Evolutionary conservation across 2,113 vertebrate species (phyloP).

Genomic region (Scytalopus superciliaris): DNA sequence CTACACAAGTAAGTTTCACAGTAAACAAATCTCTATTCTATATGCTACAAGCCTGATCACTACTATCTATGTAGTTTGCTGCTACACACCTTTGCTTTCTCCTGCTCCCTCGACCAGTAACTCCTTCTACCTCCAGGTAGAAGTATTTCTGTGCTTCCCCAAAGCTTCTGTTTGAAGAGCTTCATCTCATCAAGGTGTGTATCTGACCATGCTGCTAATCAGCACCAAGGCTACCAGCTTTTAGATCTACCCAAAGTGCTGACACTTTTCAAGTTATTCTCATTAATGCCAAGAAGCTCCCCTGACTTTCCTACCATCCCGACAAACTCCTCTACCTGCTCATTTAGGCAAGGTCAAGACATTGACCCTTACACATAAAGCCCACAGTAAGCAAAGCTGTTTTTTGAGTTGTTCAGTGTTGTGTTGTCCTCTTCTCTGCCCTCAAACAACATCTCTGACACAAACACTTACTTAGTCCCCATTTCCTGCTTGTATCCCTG

Average conservation of each 20-base stretch:
- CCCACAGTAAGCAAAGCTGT: not conserved
- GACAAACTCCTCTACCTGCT: not conserved
- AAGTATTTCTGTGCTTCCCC: not conserved
- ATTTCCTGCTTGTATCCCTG: not conserved
- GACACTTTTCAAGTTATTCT: not conserved
- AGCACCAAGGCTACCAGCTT: not conserved
- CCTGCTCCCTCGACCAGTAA: not conserved
- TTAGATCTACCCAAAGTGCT: not conserved
- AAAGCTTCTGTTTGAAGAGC: not conserved
- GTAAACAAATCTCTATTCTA: not conserved
- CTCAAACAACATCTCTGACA: not conserved
- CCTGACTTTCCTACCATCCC: not conserved
- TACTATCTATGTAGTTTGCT: not conserved
- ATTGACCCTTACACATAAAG: not conserved
- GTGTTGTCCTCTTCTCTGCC: not conserved
- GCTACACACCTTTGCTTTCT: not conserved
- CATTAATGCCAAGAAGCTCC: not conserved
- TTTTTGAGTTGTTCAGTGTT: not conserved
- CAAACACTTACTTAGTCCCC: not conserved
- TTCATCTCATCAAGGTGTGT: not conserved
- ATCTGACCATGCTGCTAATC: not conserved
- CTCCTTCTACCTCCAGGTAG: not conserved
- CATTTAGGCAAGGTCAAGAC: not conserved
- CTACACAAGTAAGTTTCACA: not conserved
- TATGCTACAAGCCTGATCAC: not conserved